Evolutionary conservation across 2,113 vertebrate species (phyloP), one percentile per base, ranked within the genome.

Genomic region (Cottus gobio): DNA sequence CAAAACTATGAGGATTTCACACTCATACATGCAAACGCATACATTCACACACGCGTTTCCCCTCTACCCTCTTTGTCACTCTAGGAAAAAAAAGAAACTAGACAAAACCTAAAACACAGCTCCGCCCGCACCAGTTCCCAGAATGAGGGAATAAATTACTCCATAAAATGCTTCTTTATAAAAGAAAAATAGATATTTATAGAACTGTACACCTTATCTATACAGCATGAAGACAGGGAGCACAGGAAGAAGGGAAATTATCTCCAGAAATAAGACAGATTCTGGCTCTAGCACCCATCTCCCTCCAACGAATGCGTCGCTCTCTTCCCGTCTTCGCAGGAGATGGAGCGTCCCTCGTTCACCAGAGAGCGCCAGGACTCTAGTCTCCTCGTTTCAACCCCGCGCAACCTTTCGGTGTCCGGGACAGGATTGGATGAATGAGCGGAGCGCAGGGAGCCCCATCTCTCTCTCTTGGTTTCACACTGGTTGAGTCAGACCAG

Each of bases 151-250:
- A 89, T 91, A 91, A 92, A 88, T 91, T 84, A 88, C 89, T 91
- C 77, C 83, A 91, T 94, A 94, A 94, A 94, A 93, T 92, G 88
- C 94, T 95, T 95, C 94, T 95, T 95, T 95, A 95, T 94, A 93
- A 95, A 95, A 95, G 94, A 95, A 95, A 94, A 93, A 91, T 89
- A 93, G 78, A 92, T 91, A 90, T 94, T 90, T 91, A 88, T 90
- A 89, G 77, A 91, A 92, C 87, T 94, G 91, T 93, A 95, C 92
- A 94, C 57, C 56, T 69, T 75, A 77, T 89, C 90, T 93, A 91
- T 92, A 94, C 90, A 93, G 88, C 90, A 87, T 83, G 58, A 72
- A 85, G 89, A 83, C 84, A 72, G 65, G 78, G 80, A 85, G 83
- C 87, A 85, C 46, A 31, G 77, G 80, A 62, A 80, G 87, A 89